phyloP scores from a whole-genome alignment of 2,113 vertebrate species.

The Heterotilapia buettikoferi region DNA sequence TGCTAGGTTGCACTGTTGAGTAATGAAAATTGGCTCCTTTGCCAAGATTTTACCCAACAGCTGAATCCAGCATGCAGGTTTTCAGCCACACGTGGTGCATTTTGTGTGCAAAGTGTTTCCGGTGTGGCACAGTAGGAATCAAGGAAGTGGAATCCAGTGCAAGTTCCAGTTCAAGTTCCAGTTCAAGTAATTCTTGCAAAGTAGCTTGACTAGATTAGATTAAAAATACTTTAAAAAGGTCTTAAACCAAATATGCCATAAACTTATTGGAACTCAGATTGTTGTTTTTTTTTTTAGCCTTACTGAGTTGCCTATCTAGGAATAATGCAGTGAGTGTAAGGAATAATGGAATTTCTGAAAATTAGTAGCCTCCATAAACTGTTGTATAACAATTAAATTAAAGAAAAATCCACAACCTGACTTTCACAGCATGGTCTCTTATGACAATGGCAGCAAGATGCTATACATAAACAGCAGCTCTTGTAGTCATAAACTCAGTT shows the following conservation, averaged over 20 bases:
- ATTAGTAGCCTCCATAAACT: not conserved
- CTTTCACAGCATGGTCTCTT: fast-evolving
- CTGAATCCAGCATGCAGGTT: not conserved
- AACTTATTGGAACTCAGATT: not conserved
- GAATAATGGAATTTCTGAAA: not conserved
- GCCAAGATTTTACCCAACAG: not conserved
- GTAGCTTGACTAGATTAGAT: not conserved
- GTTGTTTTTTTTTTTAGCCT: not conserved
- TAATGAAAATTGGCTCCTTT: fast-evolving
- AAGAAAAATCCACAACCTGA: not conserved
- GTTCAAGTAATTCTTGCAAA: not conserved
- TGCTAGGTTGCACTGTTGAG: not conserved
- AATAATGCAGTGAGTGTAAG: not conserved
- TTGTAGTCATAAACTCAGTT: not conserved
- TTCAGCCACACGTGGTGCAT: not conserved
- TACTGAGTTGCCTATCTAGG: not conserved
- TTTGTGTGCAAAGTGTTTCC: not conserved
- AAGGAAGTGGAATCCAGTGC: not conserved
- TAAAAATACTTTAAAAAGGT: not conserved
- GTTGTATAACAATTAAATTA: not conserved
- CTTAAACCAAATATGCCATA: not conserved
- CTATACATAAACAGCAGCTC: not conserved
- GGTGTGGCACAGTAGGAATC: not conserved
- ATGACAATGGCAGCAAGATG: not conserved
- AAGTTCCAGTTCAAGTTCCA: not conserved